Conservation (phyloP, 2,113 vertebrate species). For the Chlorodrepanis virens region DNA sequence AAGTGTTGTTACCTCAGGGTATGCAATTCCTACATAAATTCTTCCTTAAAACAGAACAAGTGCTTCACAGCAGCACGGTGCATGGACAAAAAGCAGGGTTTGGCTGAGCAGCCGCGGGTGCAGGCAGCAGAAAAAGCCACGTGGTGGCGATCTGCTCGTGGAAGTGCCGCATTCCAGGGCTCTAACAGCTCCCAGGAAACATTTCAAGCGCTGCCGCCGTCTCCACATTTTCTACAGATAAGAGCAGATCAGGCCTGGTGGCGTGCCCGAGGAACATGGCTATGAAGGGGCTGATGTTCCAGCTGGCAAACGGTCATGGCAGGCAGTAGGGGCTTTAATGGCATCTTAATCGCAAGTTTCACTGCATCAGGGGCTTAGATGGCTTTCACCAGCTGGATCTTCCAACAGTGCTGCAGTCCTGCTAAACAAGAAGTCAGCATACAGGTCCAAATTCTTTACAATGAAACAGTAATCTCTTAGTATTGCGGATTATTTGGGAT, state of each 20-base stretch:
- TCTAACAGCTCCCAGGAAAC: background rate
- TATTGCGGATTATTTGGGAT: background rate
- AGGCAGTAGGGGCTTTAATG: background rate
- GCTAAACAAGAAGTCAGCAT: background rate
- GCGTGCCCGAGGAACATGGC: rapidly evolving
- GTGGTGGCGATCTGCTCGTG: conserved; percentile 4
- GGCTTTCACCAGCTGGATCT: background rate
- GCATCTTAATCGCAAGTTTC: background rate
- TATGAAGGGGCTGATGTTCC: background rate
- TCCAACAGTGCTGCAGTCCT: background rate
- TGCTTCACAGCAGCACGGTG: rapidly evolving
- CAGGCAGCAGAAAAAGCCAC: background rate
- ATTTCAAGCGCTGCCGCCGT: background rate
- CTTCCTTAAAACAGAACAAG: background rate
- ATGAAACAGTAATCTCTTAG: background rate
- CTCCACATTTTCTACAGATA: background rate
- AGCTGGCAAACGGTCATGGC: background rate
- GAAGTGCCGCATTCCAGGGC: background rate
- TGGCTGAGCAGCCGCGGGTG: background rate
- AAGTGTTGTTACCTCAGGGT: background rate
- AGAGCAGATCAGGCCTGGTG: background rate
- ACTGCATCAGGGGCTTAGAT: background rate
- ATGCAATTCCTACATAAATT: background rate
- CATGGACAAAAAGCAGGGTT: rapidly evolving
- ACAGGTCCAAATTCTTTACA: background rate